phyloP scores from a whole-genome alignment of 2,113 vertebrate genomes.

The Crotalus tigris region DNA sequence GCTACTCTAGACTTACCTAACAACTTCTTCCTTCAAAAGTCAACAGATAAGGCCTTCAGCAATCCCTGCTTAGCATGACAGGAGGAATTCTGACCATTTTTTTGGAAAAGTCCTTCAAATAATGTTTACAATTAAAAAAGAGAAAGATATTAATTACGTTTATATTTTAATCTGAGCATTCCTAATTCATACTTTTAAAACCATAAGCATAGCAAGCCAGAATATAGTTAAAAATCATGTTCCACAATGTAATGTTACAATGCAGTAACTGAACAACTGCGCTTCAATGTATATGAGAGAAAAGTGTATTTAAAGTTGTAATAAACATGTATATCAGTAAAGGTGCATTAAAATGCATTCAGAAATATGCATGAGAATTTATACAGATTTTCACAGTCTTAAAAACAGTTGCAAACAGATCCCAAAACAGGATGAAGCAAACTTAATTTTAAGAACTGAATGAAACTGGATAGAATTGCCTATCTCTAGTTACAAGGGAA shows the following conservation, averaged over 20 bases:
- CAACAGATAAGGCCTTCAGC: not conserved
- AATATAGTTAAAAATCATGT: not conserved
- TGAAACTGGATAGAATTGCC: not conserved
- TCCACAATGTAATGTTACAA: not conserved
- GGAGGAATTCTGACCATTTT: not conserved
- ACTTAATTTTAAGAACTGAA: not conserved
- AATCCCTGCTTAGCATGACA: not conserved
- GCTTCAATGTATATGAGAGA: not conserved
- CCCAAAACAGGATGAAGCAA: not conserved
- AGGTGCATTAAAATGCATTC: not conserved
- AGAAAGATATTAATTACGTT: not conserved
- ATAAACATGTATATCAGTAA: not conserved
- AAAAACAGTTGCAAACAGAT: not conserved
- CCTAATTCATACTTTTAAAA: not conserved
- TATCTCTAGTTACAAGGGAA: not conserved
- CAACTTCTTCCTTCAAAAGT: not conserved
- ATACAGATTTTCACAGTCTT: not conserved
- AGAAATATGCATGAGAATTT: not conserved
- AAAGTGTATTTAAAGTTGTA: not conserved
- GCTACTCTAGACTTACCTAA: not conserved
- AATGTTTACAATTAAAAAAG: not conserved
- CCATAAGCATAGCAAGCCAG: not conserved
- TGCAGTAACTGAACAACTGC: not conserved
- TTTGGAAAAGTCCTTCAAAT: not conserved
- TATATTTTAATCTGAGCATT: not conserved